These are phyloP conservation scores for Barbus barbus DNA, from an alignment of 2,113 vertebrate species.

Conservation along the genomic window DNA sequence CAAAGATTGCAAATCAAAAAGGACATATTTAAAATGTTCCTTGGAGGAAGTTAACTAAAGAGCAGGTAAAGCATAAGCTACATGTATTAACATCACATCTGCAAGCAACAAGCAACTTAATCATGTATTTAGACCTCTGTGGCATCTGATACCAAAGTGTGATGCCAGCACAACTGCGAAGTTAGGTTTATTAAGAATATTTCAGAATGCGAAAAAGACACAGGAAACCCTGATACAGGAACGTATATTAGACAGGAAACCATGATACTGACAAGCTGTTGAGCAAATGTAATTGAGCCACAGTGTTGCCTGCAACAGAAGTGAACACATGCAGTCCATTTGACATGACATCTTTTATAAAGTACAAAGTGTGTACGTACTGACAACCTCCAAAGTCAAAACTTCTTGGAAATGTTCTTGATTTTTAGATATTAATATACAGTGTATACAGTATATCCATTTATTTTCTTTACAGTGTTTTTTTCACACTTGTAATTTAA, in stretches of 20 bases:
- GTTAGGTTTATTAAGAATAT: not conserved
- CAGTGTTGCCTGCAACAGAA: not conserved
- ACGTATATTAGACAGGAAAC: constrained; percentile 3
- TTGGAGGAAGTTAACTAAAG: not conserved
- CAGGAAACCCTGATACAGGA: constrained; percentile 9
- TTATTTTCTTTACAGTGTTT: too few species aligned
- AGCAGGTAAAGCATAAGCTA: not conserved
- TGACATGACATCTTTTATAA: not conserved
- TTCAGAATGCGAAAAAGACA: not conserved
- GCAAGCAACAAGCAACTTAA: not conserved
- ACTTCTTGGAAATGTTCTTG: not conserved
- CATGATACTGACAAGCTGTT: not conserved
- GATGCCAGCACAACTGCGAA: too few species aligned
- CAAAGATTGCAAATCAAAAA: constrained; percentile 46
- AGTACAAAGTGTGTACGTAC: not conserved
- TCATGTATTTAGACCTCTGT: not conserved
- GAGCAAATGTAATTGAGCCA: not conserved
- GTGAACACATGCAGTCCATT: not conserved
- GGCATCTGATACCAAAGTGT: not conserved
- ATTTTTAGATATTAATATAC: not conserved
- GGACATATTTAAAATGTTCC: constrained; percentile 35
- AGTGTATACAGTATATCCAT: too few species aligned
- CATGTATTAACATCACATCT: not conserved
- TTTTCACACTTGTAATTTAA: too few species aligned
- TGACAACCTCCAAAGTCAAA: not conserved